phyloP scores from a whole-genome alignment of 2,797 vertebrate species.

The Peromyscus melanophrys region DNA sequence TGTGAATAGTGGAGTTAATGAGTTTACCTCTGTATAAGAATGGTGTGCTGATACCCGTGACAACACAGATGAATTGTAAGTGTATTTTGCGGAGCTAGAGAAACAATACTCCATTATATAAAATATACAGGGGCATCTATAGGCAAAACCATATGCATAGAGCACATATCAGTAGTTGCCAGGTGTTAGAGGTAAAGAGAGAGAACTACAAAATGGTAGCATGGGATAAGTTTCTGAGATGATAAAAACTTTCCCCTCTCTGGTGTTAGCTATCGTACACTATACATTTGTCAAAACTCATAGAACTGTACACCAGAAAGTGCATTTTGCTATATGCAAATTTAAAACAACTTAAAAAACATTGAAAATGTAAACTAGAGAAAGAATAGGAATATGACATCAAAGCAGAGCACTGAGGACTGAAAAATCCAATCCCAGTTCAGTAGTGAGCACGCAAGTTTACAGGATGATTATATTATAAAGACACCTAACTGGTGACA shows the following conservation, averaged over 20 bases:
- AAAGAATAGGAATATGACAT: constrained; percentile 8
- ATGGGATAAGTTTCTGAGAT: background rate
- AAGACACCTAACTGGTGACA: constrained; percentile 27
- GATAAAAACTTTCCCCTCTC: background rate
- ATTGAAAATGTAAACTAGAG: constrained; percentile 11
- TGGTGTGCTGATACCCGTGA: background rate
- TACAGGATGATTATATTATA: constrained; percentile 37
- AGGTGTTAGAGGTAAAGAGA: background rate
- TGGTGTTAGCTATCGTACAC: background rate
- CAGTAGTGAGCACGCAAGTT: constrained; percentile 8
- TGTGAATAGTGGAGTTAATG: constrained; percentile 8
- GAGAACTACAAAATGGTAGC: background rate
- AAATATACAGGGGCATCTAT: background rate
- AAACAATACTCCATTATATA: constrained; percentile 17
- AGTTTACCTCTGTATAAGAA: constrained; percentile 52
- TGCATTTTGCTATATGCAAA: constrained; percentile 3
- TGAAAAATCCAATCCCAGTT: constrained; percentile 29
- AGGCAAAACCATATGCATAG: constrained; percentile 13
- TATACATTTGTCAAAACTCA: constrained; percentile 41
- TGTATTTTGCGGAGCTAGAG: background rate
- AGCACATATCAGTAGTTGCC: background rate
- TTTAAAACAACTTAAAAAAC: constrained; percentile 53
- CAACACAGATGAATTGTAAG: background rate
- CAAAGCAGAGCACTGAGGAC: constrained; percentile 50
- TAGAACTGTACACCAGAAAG: constrained; percentile 28